Evolutionary conservation across 2,113 vertebrate species (phyloP).

Genomic region (Noctilio leporinus): DNA sequence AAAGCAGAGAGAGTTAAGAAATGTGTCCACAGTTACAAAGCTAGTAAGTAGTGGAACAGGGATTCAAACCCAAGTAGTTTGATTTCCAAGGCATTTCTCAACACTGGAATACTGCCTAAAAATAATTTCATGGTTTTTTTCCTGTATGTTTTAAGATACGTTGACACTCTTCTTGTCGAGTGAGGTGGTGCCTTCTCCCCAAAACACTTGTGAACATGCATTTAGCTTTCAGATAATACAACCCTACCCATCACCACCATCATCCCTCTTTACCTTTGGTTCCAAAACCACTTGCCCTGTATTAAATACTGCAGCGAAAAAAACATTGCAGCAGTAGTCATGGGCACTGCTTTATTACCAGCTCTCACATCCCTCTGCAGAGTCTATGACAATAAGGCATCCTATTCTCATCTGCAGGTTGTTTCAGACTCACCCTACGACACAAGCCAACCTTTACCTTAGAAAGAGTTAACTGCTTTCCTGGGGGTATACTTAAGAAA

Average conservation of each 20-base stretch:
- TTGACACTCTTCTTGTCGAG: background rate
- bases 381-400: accelerated
- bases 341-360: background rate
- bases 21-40: background rate
- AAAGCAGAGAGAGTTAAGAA: background rate
- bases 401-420: background rate
- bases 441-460: background rate
- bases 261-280: background rate
- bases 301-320: background rate
- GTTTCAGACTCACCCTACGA: background rate
- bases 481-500: background rate
- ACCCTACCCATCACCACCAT: background rate
- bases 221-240: background rate
- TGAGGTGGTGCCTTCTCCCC: background rate
- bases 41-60: background rate
- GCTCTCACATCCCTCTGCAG: background rate
- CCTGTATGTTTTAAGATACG: background rate
- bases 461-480: background rate
- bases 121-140: background rate
- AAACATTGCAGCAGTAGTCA: background rate
- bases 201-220: background rate
- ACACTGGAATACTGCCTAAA: background rate
- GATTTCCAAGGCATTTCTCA: background rate
- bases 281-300: background rate
- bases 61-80: background rate